Evolutionary conservation across 2,888 invertebrate species (phyloP), one percentile per base, ranked within the genome.

Genomic region (Caenorhabditis sp.): DNA sequence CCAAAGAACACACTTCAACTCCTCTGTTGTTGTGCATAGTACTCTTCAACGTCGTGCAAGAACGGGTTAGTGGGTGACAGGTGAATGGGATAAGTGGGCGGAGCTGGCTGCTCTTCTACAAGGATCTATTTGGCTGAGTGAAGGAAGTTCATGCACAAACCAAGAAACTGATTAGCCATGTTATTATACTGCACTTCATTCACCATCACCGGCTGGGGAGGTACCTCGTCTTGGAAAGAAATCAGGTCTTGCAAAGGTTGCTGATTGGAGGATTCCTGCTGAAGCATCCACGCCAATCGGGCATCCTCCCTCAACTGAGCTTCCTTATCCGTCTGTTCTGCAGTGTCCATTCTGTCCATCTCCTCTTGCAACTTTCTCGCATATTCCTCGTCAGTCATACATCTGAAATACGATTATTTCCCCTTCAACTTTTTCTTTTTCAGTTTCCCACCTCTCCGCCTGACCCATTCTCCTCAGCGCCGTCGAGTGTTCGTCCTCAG

Each of bases 41-140:
- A 70, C 46, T 70, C 59, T 70, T 70, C 70, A n/a, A 70, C 70
- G 30, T 70, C 70, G 46, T 52, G 59, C 59, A 70, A 37, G 20
- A 70, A 70, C 26, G 70, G 70, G 70, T 70, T 70, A 70, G 70
- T 70, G 20, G 70, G 70, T 70, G 70, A 70, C n/a, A 70, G 26
- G 37, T 52, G 24, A 39, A 70, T 70, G 20, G 45, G 4, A n/a
- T 59, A 20, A 15, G 52, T 37, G 27, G 43, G 11, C 7, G 27
- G 37, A 17, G 48, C 11, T 9, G 59, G 59, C 43, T 58, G 66
- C 46, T 70, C 70, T 70, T 66, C 65, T 56, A 27, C 20, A 55
- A 43, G 5, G 20, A 17, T 27, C 17, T 46, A 9, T 7, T 22
- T 32, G 35, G 13, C 11, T 13, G 15, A 4, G 7, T 7, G 37